These are phyloP conservation scores for Malthinus flaveolus DNA, from an alignment of 2,888 invertebrate genomes.

Conservation along the genomic window DNA sequence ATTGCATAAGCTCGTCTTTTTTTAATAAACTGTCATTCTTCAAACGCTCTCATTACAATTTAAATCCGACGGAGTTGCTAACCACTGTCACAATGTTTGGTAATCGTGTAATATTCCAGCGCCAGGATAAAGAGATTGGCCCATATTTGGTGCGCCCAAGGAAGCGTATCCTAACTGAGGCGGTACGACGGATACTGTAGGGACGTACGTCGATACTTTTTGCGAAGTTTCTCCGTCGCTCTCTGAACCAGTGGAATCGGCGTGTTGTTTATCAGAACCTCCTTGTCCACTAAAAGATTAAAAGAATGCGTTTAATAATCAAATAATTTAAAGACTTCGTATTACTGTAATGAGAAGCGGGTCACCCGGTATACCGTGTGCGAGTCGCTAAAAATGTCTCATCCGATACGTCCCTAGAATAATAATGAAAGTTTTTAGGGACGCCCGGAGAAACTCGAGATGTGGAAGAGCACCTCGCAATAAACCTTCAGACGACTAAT, in stretches of 20 bases:
- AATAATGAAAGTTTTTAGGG: too few species aligned
- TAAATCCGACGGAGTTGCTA: conserved; percentile 38
- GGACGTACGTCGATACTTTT: conserved; percentile 45
- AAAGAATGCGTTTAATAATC: conserved; percentile 19
- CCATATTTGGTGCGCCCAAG: conserved; percentile 44
- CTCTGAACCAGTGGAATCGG: conserved; percentile 54
- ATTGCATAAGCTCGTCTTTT: neutral
- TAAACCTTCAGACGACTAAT: too few species aligned
- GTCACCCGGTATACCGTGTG: too few species aligned
- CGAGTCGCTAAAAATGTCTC: too few species aligned
- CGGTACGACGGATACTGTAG: conserved; percentile 36
- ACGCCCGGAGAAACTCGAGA: too few species aligned
- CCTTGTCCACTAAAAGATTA: conserved; percentile 50
- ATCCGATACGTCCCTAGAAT: too few species aligned
- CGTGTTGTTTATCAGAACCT: conserved; percentile 51
- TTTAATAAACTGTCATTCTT: neutral
- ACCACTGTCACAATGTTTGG: conserved; percentile 57
- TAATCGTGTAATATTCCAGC: conserved; percentile 54
- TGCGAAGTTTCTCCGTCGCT: conserved; percentile 50
- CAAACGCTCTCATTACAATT: conserved; percentile 34
- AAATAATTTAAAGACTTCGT: too few species aligned
- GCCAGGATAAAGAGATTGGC: conserved; percentile 50
- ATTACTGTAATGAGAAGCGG: too few species aligned
- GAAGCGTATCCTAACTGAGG: conserved; percentile 46
- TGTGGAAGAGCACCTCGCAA: too few species aligned